Conservation (phyloP, 2,888 invertebrate genomes). For the Norana najaformis region DNA sequence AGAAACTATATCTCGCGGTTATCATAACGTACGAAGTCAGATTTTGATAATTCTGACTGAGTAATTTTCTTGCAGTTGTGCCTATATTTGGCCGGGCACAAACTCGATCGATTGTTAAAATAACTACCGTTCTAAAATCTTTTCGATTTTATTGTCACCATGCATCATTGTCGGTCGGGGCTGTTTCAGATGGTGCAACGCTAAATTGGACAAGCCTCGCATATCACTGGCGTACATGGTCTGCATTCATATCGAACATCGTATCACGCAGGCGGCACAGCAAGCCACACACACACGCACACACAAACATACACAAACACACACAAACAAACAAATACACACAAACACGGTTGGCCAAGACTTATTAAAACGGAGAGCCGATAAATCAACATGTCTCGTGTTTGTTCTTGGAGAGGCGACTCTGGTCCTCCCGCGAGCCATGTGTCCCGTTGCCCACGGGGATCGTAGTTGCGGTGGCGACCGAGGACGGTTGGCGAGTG, state of each 20-base stretch:
- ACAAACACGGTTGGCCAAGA: neutral
- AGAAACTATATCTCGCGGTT: neutral
- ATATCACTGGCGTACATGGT: neutral
- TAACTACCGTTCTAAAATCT: neutral
- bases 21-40: neutral
- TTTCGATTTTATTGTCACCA: neutral
- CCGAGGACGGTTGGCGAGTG: neutral
- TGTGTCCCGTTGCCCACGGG: neutral
- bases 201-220: slow-evolving; percentile 13
- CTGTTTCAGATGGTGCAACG: neutral
- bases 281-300: neutral
- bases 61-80: too few relatives aligned
- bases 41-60: too few relatives aligned
- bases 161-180: neutral
- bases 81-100: neutral
- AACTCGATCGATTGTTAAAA: neutral
- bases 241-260: neutral
- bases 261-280: neutral
- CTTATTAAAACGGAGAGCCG: neutral
- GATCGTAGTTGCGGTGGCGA: neutral
- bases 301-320: neutral
- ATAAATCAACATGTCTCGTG: neutral
- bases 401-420: neutral
- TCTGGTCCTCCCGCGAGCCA: neutral
- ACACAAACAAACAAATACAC: neutral